Evolutionary conservation across 2,113 vertebrate species (phyloP).

Genomic region (Burhinus oedicnemus): DNA sequence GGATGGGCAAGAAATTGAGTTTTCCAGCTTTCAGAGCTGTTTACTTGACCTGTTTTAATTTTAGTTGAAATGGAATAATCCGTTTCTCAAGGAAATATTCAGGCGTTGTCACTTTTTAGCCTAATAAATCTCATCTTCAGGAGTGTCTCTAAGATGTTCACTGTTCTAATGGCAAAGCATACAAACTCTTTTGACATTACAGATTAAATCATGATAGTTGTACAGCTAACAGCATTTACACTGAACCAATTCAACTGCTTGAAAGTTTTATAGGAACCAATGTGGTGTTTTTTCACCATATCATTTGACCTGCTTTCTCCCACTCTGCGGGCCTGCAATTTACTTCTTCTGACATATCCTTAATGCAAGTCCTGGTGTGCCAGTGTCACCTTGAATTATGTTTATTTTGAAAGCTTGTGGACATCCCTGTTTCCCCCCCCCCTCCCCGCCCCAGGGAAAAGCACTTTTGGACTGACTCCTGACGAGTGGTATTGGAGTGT

Average conservation of each 20-base stretch:
- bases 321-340: neutral
- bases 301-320: neutral
- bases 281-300: neutral
- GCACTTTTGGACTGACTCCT: constrained; percentile 10
- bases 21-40: constrained; percentile 56
- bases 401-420: constrained; percentile 48
- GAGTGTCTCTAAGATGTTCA: neutral
- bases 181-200: neutral
- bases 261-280: neutral
- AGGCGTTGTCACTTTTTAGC: neutral
- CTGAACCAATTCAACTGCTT: constrained; percentile 3
- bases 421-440: neutral
- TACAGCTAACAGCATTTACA: constrained; percentile 1
- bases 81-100: neutral
- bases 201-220: neutral
- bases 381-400: constrained; percentile 51
- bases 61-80: constrained; percentile 20
- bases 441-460: neutral
- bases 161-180: constrained; percentile 2
- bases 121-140: constrained; percentile 25
- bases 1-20: constrained; percentile 72
- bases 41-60: constrained; percentile 57
- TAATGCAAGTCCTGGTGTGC: constrained; percentile 46
- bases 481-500: neutral
- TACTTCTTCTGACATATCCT: constrained; percentile 28